Evolutionary conservation across 2,888 invertebrate genomes (phyloP).

Genomic region (Melangyna quadrimaculata): DNA sequence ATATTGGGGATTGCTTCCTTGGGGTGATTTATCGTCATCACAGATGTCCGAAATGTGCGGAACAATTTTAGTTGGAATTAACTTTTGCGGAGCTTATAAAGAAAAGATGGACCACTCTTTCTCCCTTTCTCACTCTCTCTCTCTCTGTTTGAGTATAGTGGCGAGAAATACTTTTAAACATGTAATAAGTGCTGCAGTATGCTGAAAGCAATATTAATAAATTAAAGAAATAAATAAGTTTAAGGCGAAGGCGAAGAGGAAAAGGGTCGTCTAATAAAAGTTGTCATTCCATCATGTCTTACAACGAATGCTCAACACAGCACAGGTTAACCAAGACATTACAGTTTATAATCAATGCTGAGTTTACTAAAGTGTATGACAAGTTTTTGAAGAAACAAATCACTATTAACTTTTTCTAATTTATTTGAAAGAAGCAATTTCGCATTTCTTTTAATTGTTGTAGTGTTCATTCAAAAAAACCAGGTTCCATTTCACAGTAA

Average conservation of each 20-base stretch:
- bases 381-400: neutral
- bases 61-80: conserved; percentile 49
- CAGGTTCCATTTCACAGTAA: too few species aligned
- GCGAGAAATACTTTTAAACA: conserved; percentile 27
- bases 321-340: neutral
- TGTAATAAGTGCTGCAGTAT: conserved; percentile 35
- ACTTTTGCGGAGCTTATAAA: conserved; percentile 45
- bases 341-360: neutral
- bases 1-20: conserved; percentile 65
- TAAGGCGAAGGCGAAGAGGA: neutral
- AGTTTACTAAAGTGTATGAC: neutral
- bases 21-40: conserved; percentile 67
- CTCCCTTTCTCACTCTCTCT: too few species aligned
- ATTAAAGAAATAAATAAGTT: conserved; percentile 27
- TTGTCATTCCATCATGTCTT: neutral
- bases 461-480: too few species aligned
- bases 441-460: too few species aligned
- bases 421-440: too few species aligned
- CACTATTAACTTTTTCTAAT: too few species aligned
- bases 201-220: conserved; percentile 33
- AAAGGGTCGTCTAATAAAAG: neutral
- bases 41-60: conserved; percentile 70
- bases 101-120: conserved; percentile 26
- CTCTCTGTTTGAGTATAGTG: too few species aligned
- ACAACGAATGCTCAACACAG: neutral